Evolutionary conservation across 2,113 vertebrate species (phyloP), one percentile per base, ranked within the genome.

Genomic region (Ceuthmochares aereus): DNA sequence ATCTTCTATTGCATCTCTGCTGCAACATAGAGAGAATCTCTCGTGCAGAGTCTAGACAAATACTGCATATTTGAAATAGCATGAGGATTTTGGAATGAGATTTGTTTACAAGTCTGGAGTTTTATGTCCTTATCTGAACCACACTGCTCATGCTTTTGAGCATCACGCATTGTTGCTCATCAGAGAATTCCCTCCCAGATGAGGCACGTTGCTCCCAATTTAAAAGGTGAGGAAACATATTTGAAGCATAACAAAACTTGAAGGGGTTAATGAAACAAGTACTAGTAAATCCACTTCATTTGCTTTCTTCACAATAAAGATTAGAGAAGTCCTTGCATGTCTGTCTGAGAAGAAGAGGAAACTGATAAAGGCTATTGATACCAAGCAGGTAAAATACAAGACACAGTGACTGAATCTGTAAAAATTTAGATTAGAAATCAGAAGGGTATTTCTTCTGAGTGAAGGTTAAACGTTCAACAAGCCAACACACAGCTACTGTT

Each of bases 41-140:
- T 87, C 3, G 0, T 29, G 52, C 47, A 32, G 25, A 73, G 47
- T 84, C 91, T 84, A 87, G 87, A 87, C 32, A 0, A 52, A 63
- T 18, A 52, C 17, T 14, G 37, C 56, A 81, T 96, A 87, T 78
- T 93, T 89, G 62, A 89, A 91, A 93, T 84, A 75, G 56, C n/a
- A 7, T 5, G 22, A 87, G 40, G 29, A 80, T 42, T 78, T 86
- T 95, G 91, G 88, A 90, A 91, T 59, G 40, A 80, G 14, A 12
- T 25, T 84, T 94, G 72, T 80, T 90, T 94, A 92, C 29, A 34
- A 67, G 63, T 70, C 67, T 58, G 51, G 68, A 69, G 59, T 78
- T 92, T 78, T 23, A 37, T 90, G 93, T 87, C 93, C 90, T 86
- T 86, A 86, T 93, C 92, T 77, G 91, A 96, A 95, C 90, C 45